Evolutionary conservation across 2,113 vertebrate species (phyloP), one percentile per base, ranked within the genome.

Genomic region (Oxyruncus cristatus): DNA sequence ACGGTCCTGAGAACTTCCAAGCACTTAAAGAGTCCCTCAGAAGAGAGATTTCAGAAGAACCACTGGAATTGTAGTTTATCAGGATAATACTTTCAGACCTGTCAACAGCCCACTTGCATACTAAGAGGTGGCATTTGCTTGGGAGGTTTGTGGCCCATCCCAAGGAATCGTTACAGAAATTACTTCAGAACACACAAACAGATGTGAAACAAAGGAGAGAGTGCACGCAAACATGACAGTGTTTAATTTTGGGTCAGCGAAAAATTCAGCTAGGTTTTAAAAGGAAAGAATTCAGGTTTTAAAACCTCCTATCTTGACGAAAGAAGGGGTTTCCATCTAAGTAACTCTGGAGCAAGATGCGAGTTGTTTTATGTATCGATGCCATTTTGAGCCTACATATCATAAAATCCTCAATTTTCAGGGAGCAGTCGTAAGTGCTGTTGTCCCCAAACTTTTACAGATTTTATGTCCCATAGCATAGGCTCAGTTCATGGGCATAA

Each of bases 191-290:
- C 20, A 16, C 2, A 2, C 7, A 33, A 75, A 50, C 0, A 0
- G 16, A 35, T 12, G 4, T 1, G 1, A 94, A 94, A 70, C 6
- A 15, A 32, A 41, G 33, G 44, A 46, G 22, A 46, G 65, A 39
- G 5, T 7, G 3, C 16, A 21, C 22, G 26, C 12, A 46, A 18
- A 74, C 52, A 8, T 1, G 5, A 30, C 8, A 11, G 5, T 9
- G 5, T 14, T 80, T 19, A 9, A 4, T 59, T 59, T 3, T 7
- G 28, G 27, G 16, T 63, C 50, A 81, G 49, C 8, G 66, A 66
- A 79, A 66, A 27, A 22, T 17, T 39, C 68, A 26, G 2, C 12
- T 9, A 18, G 3, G 3, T 58, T 94, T 90, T 66, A 15, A 76
- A 88, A 37, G 20, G 30, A 52, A 79, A 70, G 6, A 91, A 39